A percentile compares a stretch with the other conserved stretches of the same genome.
Conservation (phyloP, 2,888 invertebrate species). For the Morinoia aosen region DNA sequence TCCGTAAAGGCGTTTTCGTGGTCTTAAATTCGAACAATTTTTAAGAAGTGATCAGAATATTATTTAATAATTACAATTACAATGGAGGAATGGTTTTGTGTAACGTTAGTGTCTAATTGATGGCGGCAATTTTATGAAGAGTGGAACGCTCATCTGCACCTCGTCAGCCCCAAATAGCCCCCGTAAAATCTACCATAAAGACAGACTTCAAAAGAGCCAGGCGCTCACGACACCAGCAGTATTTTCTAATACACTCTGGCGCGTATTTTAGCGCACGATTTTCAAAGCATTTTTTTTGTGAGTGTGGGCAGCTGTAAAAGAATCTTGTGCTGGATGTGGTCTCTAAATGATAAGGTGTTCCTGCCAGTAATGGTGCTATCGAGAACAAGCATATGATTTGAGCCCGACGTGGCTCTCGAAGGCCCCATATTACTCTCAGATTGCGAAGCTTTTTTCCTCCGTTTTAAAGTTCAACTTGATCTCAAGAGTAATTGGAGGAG, state of each 20-base stretch:
- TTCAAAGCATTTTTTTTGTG: not conserved
- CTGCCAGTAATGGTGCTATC: slow-evolving; percentile 41
- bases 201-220: not conserved
- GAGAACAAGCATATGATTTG: slow-evolving; percentile 51
- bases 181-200: slow-evolving; percentile 36
- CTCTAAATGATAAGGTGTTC: slow-evolving; percentile 50
- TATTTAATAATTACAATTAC: not conserved
- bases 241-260: slow-evolving; percentile 25
- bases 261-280: slow-evolving; percentile 46
- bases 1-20: not conserved
- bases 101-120: not conserved
- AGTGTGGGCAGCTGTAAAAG: slow-evolving; percentile 38
- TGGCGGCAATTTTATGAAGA: not conserved
- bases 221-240: slow-evolving; percentile 34
- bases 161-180: slow-evolving; percentile 1
- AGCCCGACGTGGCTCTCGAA: slow-evolving; percentile 28
- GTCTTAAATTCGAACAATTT: not conserved
- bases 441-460: slow-evolving; percentile 26
- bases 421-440: slow-evolving; percentile 39
- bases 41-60: not conserved
- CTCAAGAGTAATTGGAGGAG: slow-evolving; percentile 41
- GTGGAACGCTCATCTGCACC: not conserved
- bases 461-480: slow-evolving; percentile 47
- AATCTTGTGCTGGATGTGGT: slow-evolving; percentile 51
- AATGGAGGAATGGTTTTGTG: not conserved